Conservation (phyloP, 2,797 vertebrate genomes). For the Holocentrus rufus region DNA sequence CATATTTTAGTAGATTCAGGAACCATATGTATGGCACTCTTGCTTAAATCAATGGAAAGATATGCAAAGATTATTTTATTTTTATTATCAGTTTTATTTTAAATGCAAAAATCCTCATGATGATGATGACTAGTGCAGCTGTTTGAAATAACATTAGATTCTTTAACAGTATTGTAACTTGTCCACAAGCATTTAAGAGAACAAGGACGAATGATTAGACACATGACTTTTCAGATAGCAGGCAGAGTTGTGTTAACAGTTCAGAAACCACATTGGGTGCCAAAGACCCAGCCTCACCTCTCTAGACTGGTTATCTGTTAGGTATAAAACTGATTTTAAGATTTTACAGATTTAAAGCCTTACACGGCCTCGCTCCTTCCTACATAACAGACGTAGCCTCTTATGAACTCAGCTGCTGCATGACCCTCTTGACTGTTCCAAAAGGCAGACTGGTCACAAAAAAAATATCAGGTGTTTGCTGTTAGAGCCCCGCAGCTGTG, state of each 20-base stretch:
- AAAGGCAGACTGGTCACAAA: too few species aligned
- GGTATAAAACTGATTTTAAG: too few species aligned
- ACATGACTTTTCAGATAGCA: not conserved
- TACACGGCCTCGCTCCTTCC: too few species aligned
- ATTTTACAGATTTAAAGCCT: too few species aligned
- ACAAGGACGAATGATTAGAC: not conserved
- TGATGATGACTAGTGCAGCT: not conserved
- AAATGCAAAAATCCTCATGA: conserved; percentile 10
- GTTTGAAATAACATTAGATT: conserved; percentile 2
- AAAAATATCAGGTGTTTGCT: too few species aligned
- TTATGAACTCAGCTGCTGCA: too few species aligned
- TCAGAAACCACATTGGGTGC: not conserved
- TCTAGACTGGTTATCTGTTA: too few species aligned
- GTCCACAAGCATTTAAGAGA: not conserved
- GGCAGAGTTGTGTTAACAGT: not conserved
- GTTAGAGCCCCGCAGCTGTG: too few species aligned
- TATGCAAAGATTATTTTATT: not conserved
- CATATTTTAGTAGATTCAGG: conserved; percentile 1
- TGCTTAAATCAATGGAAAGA: not conserved
- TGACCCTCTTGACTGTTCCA: too few species aligned
- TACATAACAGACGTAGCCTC: too few species aligned
- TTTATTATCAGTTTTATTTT: conserved; percentile 9
- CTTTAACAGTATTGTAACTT: conserved; percentile 6
- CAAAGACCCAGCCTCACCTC: too few species aligned
- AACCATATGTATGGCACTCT: conserved; percentile 14